phyloP scores from a whole-genome alignment of 2,113 vertebrate species.

The Rhynchopsitta pachyrhyncha region DNA sequence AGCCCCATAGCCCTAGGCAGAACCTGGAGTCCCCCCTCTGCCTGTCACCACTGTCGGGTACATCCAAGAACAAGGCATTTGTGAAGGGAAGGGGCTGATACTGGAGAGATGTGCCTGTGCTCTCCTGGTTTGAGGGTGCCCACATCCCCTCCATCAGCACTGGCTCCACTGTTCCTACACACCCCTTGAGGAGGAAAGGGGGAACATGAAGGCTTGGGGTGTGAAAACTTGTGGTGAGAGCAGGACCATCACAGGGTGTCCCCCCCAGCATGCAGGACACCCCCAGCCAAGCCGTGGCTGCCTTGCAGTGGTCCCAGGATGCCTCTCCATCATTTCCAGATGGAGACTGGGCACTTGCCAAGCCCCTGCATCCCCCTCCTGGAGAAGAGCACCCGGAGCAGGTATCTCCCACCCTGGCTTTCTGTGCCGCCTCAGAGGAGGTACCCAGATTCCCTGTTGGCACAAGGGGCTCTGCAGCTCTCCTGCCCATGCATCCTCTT shows the following conservation, averaged over 20 bases:
- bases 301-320: not conserved
- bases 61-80: not conserved
- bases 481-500: not conserved
- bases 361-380: not conserved
- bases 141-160: accelerated
- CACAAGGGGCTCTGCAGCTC: not conserved
- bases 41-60: accelerated
- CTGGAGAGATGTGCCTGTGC: accelerated
- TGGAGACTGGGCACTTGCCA: not conserved
- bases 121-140: not conserved
- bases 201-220: not conserved
- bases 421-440: accelerated
- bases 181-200: not conserved
- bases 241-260: accelerated
- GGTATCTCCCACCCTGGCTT: accelerated
- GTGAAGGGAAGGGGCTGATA: not conserved
- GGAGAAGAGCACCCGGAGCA: not conserved
- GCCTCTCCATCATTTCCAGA: not conserved
- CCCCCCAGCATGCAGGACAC: not conserved
- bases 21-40: accelerated
- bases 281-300: not conserved
- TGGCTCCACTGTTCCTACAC: not conserved
- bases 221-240: not conserved
- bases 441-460: accelerated
- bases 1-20: not conserved